A percentile compares a stretch with the other conserved stretches of the same genome.
phyloP scores from a whole-genome alignment of 2,113 vertebrate species.

The Sphaerodactylus townsendi region DNA sequence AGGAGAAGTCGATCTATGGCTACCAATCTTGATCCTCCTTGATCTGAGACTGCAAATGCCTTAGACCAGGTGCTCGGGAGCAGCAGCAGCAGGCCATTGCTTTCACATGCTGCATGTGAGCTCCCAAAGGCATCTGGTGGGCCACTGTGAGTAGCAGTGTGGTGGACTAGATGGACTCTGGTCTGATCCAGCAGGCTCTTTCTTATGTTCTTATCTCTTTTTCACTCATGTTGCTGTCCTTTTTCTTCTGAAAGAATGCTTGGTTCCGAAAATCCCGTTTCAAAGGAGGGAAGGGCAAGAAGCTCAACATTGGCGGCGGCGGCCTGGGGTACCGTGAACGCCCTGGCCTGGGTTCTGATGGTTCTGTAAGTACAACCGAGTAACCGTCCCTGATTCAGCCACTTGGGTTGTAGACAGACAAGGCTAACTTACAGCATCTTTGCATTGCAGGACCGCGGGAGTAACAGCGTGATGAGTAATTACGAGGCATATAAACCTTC shows the following conservation, averaged over 20 bases:
- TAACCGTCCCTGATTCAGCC: neutral
- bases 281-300: slow-evolving; percentile 96
- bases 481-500: slow-evolving; percentile 92
- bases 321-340: slow-evolving; percentile 94
- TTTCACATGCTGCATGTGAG: no score
- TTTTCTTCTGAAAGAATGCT: slow-evolving; percentile 80
- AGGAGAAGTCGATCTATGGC: no score
- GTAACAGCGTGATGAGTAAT: slow-evolving; percentile 83
- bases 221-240: neutral
- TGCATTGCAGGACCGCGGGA: slow-evolving; percentile 77
- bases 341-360: slow-evolving; percentile 92
- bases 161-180: no score
- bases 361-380: slow-evolving; percentile 80
- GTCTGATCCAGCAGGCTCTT: no score
- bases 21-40: no score
- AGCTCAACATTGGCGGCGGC: slow-evolving; percentile 93
- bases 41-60: no score
- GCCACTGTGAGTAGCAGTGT: no score
- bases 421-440: neutral
- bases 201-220: slow-evolving; percentile 3
- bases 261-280: slow-evolving; percentile 99
- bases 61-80: no score
- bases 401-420: neutral
- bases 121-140: no score
- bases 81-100: no score